These are phyloP conservation scores for Gastracanthus pulcherrimus DNA, from an alignment of 2,888 invertebrate species.

Conservation along the genomic window DNA sequence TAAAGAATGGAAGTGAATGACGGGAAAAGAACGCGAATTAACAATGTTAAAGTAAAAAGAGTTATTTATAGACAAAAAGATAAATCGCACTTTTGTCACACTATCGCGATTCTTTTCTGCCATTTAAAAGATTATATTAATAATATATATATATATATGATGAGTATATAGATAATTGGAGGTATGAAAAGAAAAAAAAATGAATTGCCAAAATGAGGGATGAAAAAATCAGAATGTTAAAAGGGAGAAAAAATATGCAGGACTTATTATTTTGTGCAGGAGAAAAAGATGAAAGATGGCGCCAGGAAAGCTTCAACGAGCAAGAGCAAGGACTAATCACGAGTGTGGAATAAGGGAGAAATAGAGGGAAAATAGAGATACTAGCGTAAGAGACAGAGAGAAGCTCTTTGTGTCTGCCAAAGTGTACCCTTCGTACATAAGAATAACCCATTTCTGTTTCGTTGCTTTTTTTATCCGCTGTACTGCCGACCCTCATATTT, in stretches of 20 bases:
- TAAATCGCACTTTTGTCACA: conserved; percentile 29
- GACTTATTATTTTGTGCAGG: conserved; percentile 70
- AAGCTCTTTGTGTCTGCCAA: conserved; percentile 65
- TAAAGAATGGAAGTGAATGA: conserved; percentile 60
- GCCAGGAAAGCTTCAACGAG: conserved; percentile 67
- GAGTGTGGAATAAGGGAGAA: conserved; percentile 60
- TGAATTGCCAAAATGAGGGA: conserved; percentile 25
- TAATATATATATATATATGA: conserved; percentile 34
- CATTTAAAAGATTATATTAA: conserved; percentile 32
- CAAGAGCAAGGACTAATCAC: conserved; percentile 58
- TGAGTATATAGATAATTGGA: conserved; percentile 11
- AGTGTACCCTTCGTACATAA: conserved; percentile 45
- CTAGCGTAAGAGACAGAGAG: conserved; percentile 63
- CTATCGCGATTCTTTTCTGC: conserved; percentile 46
- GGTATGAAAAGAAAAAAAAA: background rate
- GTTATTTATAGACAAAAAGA: conserved; percentile 31
- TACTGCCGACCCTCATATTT: background rate
- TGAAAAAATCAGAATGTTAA: background rate
- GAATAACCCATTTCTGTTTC: conserved; percentile 27
- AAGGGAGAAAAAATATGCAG: conserved; percentile 28
- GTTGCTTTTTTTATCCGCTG: conserved; percentile 13
- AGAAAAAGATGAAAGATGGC: conserved; percentile 65
- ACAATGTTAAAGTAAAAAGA: conserved; percentile 31
- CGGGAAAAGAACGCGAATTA: conserved; percentile 53
- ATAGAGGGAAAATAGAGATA: conserved; percentile 40